Evolutionary conservation across 1,140 invertebrate species (phyloP).

Genomic region (Cecropterus lyciades): DNA sequence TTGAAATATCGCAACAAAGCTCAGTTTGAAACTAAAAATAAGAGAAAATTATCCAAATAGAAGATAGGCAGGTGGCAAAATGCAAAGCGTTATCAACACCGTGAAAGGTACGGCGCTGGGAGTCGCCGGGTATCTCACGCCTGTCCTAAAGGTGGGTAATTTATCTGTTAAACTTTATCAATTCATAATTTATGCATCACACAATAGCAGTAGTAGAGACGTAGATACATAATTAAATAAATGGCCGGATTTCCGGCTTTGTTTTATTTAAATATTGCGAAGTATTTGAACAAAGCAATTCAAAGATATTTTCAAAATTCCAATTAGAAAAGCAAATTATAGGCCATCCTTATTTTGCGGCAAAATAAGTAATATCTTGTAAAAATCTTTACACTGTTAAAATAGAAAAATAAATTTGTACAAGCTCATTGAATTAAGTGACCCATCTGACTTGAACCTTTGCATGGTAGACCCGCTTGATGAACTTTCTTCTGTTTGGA

Average conservation of each 20-base stretch:
- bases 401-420: too few species aligned
- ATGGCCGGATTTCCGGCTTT: conserved; percentile 1
- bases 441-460: too few species aligned
- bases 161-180: conserved; percentile 1
- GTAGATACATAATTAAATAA: neutral
- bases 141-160: conserved; percentile 91
- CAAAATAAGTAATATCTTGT: too few species aligned
- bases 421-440: too few species aligned
- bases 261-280: too few species aligned
- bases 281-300: too few species aligned
- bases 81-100: conserved; percentile 98
- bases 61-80: conserved; percentile 67
- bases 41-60: neutral
- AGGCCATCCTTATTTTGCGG: too few species aligned
- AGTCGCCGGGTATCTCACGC: conserved; percentile 98
- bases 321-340: too few species aligned
- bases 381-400: too few species aligned
- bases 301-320: too few species aligned
- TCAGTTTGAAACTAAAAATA: neutral
- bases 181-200: conserved; percentile 30
- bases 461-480: too few species aligned
- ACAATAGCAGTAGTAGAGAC: conserved; percentile 2
- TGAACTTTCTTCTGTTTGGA: too few species aligned
- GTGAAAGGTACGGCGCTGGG: conserved; percentile 97
- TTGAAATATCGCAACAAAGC: neutral